phyloP scores from a whole-genome alignment of 2,797 vertebrate genomes.

The Mormyrus hasselquistii region DNA sequence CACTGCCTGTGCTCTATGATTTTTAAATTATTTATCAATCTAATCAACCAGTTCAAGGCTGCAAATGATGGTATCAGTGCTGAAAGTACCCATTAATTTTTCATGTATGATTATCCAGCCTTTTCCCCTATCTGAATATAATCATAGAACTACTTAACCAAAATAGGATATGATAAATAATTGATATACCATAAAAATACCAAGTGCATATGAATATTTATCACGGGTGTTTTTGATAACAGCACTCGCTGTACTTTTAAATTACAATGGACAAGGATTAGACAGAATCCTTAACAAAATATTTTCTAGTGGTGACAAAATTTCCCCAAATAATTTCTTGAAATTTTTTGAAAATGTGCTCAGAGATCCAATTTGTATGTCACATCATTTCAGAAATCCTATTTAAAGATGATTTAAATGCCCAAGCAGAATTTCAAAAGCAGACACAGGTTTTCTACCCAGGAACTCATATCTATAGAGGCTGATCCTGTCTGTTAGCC shows the following conservation, averaged over 20 bases:
- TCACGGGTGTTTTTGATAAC: background rate
- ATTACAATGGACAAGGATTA: background rate
- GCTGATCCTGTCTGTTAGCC: background rate
- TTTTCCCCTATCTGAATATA: background rate
- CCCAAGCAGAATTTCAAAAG: background rate
- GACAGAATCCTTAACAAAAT: background rate
- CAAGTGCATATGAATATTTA: conserved; percentile 1
- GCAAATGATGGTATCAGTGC: background rate
- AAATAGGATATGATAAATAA: background rate
- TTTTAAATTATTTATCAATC: conserved; percentile 7
- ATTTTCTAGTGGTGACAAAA: background rate
- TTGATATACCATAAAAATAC: conserved; percentile 1
- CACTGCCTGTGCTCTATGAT: background rate
- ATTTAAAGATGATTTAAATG: background rate
- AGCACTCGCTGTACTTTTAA: background rate
- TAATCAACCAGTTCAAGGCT: background rate
- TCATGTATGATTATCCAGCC: background rate
- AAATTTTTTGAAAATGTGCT: background rate
- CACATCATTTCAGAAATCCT: background rate
- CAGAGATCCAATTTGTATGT: background rate
- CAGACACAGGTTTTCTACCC: background rate
- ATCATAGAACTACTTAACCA: background rate
- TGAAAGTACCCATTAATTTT: conserved; percentile 2
- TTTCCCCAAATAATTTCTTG: background rate
- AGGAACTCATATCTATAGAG: background rate